Percentiles rank a stretch among this genome's conserved stretches.
Conservation (phyloP, 1,140 invertebrate genomes). For the Thalassaphorura encarpata region DNA sequence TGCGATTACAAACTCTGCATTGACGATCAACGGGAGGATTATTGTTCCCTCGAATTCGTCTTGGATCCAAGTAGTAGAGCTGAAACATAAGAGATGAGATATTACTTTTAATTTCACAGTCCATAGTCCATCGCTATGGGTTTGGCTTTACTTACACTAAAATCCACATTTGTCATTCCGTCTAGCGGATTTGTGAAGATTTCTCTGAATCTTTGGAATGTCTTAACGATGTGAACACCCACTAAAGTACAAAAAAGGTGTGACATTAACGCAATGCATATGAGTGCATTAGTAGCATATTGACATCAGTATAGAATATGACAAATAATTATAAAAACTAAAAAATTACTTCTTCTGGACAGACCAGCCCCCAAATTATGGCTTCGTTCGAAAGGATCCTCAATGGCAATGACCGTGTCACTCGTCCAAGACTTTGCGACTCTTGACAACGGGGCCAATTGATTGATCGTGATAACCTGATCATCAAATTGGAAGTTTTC, state of each 20-base stretch:
- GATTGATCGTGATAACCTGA: constrained; percentile 47
- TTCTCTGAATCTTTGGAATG: constrained; percentile 42
- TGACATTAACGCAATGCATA: too few relatives aligned
- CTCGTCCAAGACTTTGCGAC: constrained; percentile 51
- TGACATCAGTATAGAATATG: not conserved
- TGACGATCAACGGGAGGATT: constrained; percentile 46
- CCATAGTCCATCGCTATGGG: not conserved
- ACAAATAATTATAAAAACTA: not conserved
- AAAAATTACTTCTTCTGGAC: constrained; percentile 46
- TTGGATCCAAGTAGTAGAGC: constrained; percentile 16
- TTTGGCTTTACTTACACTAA: not conserved
- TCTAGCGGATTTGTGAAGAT: constrained; percentile 34
- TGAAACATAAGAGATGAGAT: constrained; percentile 2
- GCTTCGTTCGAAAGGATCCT: constrained; percentile 52
- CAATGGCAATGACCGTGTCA: constrained; percentile 45
- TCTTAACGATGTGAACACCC: constrained; percentile 46
- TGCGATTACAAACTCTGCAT: constrained; percentile 48
- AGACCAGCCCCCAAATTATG: constrained; percentile 51
- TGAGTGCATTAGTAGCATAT: too few relatives aligned
- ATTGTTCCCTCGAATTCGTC: constrained; percentile 33
- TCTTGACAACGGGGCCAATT: constrained; percentile 40
- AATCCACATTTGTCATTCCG: not conserved
- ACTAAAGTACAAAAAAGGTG: constrained; percentile 41
- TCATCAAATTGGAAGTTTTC: constrained; percentile 47
- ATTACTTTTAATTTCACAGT: not conserved